A percentile compares a stretch with the other conserved stretches of the same genome.
phyloP scores from a whole-genome alignment of 1,140 invertebrate species.

The Pseudomyrmex pallidus region DNA sequence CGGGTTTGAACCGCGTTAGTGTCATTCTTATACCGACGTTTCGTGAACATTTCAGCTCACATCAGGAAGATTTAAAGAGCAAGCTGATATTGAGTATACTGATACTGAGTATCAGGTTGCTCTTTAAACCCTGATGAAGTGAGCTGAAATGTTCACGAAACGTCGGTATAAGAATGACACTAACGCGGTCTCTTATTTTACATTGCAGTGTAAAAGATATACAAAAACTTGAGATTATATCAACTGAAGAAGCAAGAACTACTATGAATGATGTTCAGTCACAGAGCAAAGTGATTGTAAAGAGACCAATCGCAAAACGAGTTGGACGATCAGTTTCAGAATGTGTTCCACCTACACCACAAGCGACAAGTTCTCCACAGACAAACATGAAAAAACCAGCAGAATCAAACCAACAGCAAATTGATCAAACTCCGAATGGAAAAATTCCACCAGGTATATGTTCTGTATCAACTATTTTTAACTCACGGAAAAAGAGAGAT shows the following conservation, averaged over 20 bases:
- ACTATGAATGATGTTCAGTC: conserved; percentile 74
- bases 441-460: conserved; percentile 80
- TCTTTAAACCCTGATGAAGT: too few relatives aligned
- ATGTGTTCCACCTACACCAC: conserved; percentile 75
- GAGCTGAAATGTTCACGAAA: too few relatives aligned
- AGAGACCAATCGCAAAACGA: conserved; percentile 86
- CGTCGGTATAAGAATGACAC: too few relatives aligned
- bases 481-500: too few relatives aligned
- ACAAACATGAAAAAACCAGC: conserved; percentile 74
- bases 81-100: too few relatives aligned
- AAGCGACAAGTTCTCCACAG: conserved; percentile 62
- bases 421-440: conserved; percentile 79
- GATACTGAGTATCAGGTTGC: too few relatives aligned
- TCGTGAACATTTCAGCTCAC: too few relatives aligned
- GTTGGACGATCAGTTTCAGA: conserved; percentile 85
- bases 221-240: conserved; percentile 87
- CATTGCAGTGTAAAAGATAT: conserved; percentile 87
- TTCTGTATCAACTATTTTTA: too few relatives aligned
- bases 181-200: conserved; percentile 40
- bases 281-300: conserved; percentile 85
- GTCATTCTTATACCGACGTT: too few relatives aligned
- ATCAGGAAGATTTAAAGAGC: too few relatives aligned
- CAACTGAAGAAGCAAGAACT: conserved; percentile 82
- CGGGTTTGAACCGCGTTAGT: too few relatives aligned
- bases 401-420: conserved; percentile 66